These are phyloP conservation scores for Chalcosyrphus nemorum DNA, from an alignment of 2,888 invertebrate species.

Conservation along the genomic window DNA sequence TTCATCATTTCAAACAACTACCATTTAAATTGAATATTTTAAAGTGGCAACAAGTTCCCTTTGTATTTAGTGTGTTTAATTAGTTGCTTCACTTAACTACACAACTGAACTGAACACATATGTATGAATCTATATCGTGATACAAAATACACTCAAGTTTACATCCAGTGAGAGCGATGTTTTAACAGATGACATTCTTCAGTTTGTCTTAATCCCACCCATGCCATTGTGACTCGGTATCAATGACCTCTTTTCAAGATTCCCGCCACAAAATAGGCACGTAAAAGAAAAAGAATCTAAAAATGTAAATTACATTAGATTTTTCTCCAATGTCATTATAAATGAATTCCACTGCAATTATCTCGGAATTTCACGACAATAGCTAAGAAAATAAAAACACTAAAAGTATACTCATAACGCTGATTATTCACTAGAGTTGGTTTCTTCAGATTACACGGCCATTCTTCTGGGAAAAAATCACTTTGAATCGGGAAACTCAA, in stretches of 20 bases:
- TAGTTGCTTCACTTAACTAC: not conserved
- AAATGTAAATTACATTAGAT: constrained; percentile 20
- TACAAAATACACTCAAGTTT: not conserved
- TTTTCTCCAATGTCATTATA: constrained; percentile 42
- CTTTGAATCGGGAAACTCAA: constrained; percentile 45
- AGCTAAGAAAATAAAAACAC: not conserved
- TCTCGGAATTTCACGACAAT: constrained; percentile 28
- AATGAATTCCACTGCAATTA: constrained; percentile 43
- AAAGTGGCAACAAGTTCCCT: not conserved
- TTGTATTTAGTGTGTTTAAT: not conserved
- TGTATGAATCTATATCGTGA: not conserved
- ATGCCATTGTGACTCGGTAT: constrained; percentile 30
- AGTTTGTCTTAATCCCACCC: constrained; percentile 10
- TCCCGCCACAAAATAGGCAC: constrained; percentile 15
- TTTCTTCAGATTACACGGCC: constrained; percentile 32
- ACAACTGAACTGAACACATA: not conserved
- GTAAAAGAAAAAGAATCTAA: constrained; percentile 7
- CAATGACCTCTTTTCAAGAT: constrained; percentile 55
- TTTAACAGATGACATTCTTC: not conserved
- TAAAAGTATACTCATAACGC: constrained; percentile 18
- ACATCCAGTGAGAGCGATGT: not conserved
- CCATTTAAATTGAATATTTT: not conserved
- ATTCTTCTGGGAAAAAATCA: constrained; percentile 44
- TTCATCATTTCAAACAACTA: not conserved
- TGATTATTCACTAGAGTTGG: constrained; percentile 36